Base-by-base conservation (phyloP, 1,140 invertebrate genomes). In the Leptinotarsa texana region DNA sequence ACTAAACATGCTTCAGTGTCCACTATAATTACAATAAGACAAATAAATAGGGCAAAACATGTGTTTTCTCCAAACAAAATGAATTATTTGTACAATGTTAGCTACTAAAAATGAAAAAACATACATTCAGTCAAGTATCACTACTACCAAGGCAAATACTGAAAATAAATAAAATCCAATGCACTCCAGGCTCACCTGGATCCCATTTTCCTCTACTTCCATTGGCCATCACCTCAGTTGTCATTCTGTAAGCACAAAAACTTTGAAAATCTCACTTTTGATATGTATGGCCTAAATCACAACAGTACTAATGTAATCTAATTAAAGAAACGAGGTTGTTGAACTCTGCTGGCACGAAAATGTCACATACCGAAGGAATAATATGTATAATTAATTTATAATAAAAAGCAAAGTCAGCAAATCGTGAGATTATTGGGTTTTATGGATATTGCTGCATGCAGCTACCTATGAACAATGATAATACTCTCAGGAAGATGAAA, bases 151-250 rank as follows among this genome's bases (percentile, higher is more conserved):
- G 51, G 17, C 13, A 57, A 5, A 15, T 57, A 57, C 51, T 57
- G 51, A 17, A 57, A 57, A n/a, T 17, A 57, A 69, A 66, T 73
- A 21, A 47, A 67, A 73, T 69, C 71, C 67, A 69, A 49, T 51
- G 48, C 68, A 69, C 48, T 69, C 48, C 18, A 3, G 51, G 68
- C 80, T 81, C 80, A 85, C 84, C 84, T 84, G 83, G 82, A 80
- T 85, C 84, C 81, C 83, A 81, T 78, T 83, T 85, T 74, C 82
- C 80, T 73, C 79, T 82, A 27, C 81, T 80, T 73, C 82, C 83
- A 83, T 84, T 84, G 27, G 80, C 83, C 83, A 85, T 84, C 63
- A 84, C 79, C 76, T 84, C 82, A 73, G 83, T 80, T 77, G 80
- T 82, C 83, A 85, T 84, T 81, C 83, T 85, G 81, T 66, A 79